A percentile compares a stretch with the other conserved stretches of the same genome.
Evolutionary conservation across 1,140 invertebrate genomes (phyloP).

Genomic region (Lepidostoma basale): DNA sequence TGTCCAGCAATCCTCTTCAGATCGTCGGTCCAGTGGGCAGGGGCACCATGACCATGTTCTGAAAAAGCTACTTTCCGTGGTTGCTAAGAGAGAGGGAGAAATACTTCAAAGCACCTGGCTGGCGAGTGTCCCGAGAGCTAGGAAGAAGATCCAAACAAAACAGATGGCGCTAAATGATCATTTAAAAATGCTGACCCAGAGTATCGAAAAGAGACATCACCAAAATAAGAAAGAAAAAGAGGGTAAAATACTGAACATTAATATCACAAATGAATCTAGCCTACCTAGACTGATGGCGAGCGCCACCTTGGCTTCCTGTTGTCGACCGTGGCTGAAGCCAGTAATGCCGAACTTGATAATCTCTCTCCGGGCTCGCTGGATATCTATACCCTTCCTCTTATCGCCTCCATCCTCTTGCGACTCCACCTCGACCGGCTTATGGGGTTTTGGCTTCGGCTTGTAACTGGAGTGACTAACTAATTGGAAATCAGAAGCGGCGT

Average conservation of each 20-base stretch:
- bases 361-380: slow-evolving; percentile 65
- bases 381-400: slow-evolving; percentile 53
- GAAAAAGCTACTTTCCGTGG: too few species aligned
- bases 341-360: slow-evolving; percentile 70
- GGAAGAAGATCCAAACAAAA: too few species aligned
- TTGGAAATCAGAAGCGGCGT: slow-evolving; percentile 21
- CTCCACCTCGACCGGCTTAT: background rate
- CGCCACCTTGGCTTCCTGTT: slow-evolving; percentile 64
- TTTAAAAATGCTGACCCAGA: background rate
- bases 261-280: too few species aligned
- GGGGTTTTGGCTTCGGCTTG: slow-evolving; percentile 14
- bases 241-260: too few species aligned
- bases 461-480: slow-evolving; percentile 16
- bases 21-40: too few species aligned
- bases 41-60: too few species aligned
- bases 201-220: background rate
- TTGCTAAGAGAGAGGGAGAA: too few species aligned
- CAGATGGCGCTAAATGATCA: background rate
- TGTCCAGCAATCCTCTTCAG: too few species aligned
- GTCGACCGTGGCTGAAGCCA: slow-evolving; percentile 63
- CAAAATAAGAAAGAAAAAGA: background rate
- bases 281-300: slow-evolving; percentile 65
- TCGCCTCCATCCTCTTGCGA: background rate
- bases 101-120: too few species aligned
- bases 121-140: too few species aligned